These are phyloP conservation scores for Crotalus helleri DNA, from an alignment of 2,113 vertebrate genomes.

Conservation along the genomic window DNA sequence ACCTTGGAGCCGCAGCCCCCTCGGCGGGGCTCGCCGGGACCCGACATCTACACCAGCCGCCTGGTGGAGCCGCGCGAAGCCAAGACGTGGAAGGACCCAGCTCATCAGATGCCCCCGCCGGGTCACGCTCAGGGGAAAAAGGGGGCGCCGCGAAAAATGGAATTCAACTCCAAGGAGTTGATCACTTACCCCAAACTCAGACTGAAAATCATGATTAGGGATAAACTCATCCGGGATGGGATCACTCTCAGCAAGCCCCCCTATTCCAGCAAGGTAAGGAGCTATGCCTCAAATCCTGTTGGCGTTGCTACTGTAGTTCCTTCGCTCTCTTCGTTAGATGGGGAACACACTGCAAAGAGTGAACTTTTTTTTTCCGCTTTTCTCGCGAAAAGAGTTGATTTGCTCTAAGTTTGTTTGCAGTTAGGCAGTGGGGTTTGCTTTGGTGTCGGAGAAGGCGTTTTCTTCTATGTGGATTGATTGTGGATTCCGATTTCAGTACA, in stretches of 20 bases:
- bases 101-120: constrained; percentile 4
- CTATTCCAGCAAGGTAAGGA: constrained; percentile 92
- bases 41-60: constrained; percentile 72
- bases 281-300: background rate
- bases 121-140: constrained; percentile 44
- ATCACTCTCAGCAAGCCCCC: constrained; percentile 88
- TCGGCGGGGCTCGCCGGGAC: constrained; percentile 40
- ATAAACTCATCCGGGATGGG: constrained; percentile 91
- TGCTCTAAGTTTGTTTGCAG: background rate
- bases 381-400: background rate
- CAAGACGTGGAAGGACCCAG: constrained; percentile 71
- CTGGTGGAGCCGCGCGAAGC: constrained; percentile 73
- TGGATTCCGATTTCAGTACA: background rate
- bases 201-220: constrained; percentile 97
- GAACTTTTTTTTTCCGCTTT: background rate
- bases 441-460: background rate
- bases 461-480: background rate
- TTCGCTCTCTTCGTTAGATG: background rate
- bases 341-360: background rate
- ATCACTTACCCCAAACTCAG: constrained; percentile 86
- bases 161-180: constrained; percentile 69
- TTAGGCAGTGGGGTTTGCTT: background rate
- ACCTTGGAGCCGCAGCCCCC: constrained; percentile 83
- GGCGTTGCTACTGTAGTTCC: background rate
- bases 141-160: constrained; percentile 68